Conservation (phyloP, 2,113 vertebrate genomes). For the Odocoileus hemionus region DNA sequence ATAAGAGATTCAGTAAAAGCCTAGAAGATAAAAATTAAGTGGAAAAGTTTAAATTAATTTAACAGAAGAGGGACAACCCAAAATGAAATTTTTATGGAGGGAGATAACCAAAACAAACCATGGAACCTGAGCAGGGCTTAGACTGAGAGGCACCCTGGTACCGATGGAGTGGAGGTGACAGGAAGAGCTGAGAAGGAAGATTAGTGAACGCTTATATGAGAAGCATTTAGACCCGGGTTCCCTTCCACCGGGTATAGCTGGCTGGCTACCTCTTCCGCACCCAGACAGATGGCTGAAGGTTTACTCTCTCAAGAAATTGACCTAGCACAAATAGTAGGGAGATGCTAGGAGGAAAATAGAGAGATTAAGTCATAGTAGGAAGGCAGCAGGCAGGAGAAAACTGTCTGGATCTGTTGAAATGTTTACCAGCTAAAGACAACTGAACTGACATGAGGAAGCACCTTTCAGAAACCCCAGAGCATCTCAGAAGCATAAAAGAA, state of each 20-base stretch:
- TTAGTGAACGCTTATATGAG: background rate
- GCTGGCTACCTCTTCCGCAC: background rate
- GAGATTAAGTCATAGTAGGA: background rate
- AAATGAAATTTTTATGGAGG: background rate
- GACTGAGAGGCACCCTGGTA: background rate
- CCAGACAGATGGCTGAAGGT: background rate
- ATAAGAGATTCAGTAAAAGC: background rate
- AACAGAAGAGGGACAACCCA: background rate
- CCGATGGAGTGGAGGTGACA: background rate
- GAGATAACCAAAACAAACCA: background rate
- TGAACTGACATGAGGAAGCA: background rate
- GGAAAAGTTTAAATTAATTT: background rate
- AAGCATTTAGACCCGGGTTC: background rate
- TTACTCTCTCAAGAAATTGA: background rate
- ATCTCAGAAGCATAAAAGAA: background rate
- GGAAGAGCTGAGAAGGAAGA: background rate
- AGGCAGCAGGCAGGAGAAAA: background rate
- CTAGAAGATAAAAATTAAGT: background rate
- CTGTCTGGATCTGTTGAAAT: background rate
- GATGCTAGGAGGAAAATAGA: background rate
- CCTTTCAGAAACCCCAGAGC: background rate
- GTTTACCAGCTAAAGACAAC: background rate
- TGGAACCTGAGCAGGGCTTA: background rate
- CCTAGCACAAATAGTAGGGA: background rate
- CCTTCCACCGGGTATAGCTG: background rate